Conservation (phyloP, 2,888 invertebrate species). For the Lamellibrachia satsuma region DNA sequence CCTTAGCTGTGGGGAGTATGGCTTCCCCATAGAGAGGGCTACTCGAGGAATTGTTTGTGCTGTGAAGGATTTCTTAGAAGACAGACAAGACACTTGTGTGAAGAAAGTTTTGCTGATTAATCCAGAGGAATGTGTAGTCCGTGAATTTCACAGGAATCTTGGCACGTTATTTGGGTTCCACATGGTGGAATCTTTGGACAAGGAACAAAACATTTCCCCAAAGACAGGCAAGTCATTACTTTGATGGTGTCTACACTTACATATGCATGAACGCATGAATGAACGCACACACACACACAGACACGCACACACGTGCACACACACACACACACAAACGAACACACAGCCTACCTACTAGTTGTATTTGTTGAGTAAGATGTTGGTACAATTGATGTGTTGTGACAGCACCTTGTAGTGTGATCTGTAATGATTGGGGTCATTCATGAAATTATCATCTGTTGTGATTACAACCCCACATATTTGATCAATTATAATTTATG, state of each 20-base stretch:
- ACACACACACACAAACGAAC: too few relatives aligned
- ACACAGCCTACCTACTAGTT: too few relatives aligned
- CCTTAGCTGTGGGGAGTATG: constrained; percentile 51
- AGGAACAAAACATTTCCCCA: not conserved
- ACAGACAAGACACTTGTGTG: not conserved
- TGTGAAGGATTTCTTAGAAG: not conserved
- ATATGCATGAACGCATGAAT: not conserved
- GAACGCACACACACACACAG: not conserved
- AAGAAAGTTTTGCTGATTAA: not conserved
- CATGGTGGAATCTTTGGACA: not conserved
- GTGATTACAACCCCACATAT: too few relatives aligned
- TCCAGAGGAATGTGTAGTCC: not conserved
- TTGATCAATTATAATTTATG: too few relatives aligned
- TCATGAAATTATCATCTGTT: too few relatives aligned
- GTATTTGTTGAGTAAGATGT: too few relatives aligned
- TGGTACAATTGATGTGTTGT: too few relatives aligned
- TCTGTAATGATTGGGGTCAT: too few relatives aligned
- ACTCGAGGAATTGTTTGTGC: not conserved
- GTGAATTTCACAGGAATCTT: not conserved
- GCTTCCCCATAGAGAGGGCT: constrained; percentile 39
- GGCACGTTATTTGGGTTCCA: not conserved
- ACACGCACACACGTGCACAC: too few relatives aligned
- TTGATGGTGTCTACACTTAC: not conserved
- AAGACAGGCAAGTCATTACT: not conserved
- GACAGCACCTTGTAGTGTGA: too few relatives aligned